Evolutionary conservation across 2,888 invertebrate genomes (phyloP).

Genomic region (Megaustenia siamemsis): DNA sequence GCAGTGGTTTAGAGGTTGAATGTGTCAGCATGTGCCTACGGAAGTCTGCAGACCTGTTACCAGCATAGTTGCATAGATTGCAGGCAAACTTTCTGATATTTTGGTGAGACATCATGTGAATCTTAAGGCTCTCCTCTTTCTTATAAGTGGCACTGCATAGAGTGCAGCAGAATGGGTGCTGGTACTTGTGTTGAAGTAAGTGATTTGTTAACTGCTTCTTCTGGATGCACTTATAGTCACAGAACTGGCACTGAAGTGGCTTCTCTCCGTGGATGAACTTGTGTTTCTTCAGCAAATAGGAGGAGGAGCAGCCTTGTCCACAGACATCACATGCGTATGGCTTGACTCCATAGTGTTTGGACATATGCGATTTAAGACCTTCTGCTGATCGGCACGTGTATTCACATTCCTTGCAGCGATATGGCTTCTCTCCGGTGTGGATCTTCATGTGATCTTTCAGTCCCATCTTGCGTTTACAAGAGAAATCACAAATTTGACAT

Average conservation of each 20-base stretch:
- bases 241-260: conserved; percentile 48
- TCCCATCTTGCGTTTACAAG: conserved; percentile 50
- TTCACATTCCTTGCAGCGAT: conserved; percentile 46
- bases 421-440: conserved; percentile 49
- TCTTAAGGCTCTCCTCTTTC: conserved; percentile 51
- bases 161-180: conserved; percentile 50
- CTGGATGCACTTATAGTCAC: conserved; percentile 54
- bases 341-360: conserved; percentile 46
- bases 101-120: conserved; percentile 53
- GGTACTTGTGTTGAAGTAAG: conserved; percentile 50
- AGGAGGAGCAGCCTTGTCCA: conserved; percentile 50
- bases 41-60: conserved; percentile 52
- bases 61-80: conserved; percentile 49
- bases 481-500: conserved; percentile 46
- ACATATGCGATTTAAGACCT: conserved; percentile 52
- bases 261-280: conserved; percentile 53
- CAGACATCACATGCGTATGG: conserved; percentile 51
- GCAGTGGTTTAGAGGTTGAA: conserved; percentile 49
- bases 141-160: conserved; percentile 52
- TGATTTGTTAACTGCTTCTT: conserved; percentile 52
- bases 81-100: conserved; percentile 53
- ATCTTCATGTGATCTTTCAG: conserved; percentile 50
- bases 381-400: conserved; percentile 43
- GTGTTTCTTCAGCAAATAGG: conserved; percentile 50
- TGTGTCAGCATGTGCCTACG: conserved; percentile 52